Evolutionary conservation across 2,888 invertebrate genomes (phyloP).

Genomic region (Zootermopsis nevadensis): DNA sequence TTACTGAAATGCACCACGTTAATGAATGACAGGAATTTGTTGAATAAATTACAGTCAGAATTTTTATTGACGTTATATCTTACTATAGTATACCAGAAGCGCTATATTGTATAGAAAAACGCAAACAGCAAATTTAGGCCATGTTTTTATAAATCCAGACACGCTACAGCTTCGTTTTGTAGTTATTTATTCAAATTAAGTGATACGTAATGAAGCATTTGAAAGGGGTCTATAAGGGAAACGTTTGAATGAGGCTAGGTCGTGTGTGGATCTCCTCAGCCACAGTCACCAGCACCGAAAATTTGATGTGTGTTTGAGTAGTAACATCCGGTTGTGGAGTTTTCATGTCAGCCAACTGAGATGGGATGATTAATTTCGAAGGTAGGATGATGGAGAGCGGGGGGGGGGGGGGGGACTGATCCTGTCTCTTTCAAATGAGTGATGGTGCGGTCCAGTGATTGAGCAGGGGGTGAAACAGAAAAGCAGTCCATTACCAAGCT

Average conservation of each 20-base stretch:
- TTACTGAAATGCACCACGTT: too few species aligned
- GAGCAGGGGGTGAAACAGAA: constrained; percentile 7
- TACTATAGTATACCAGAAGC: too few species aligned
- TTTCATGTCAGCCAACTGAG: not conserved
- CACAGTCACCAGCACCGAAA: not conserved
- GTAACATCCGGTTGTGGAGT: not conserved
- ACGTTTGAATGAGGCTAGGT: not conserved
- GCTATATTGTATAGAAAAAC: too few species aligned
- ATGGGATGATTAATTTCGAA: constrained; percentile 1
- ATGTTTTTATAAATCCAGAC: not conserved
- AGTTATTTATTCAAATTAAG: not conserved
- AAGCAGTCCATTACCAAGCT: not conserved
- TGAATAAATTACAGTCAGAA: too few species aligned
- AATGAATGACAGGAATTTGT: too few species aligned
- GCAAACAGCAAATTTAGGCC: too few species aligned
- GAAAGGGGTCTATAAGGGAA: not conserved
- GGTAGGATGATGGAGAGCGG: not conserved
- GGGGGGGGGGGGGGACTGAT: not conserved
- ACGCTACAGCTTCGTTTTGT: not conserved
- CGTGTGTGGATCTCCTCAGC: not conserved
- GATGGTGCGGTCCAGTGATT: not conserved
- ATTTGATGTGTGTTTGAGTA: not conserved
- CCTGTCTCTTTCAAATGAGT: constrained; percentile 10
- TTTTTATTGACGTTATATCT: too few species aligned
- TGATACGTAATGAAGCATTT: constrained; percentile 5